Evolutionary conservation across 1,140 invertebrate genomes (phyloP).

Genomic region (Drosophila chauvacae): DNA sequence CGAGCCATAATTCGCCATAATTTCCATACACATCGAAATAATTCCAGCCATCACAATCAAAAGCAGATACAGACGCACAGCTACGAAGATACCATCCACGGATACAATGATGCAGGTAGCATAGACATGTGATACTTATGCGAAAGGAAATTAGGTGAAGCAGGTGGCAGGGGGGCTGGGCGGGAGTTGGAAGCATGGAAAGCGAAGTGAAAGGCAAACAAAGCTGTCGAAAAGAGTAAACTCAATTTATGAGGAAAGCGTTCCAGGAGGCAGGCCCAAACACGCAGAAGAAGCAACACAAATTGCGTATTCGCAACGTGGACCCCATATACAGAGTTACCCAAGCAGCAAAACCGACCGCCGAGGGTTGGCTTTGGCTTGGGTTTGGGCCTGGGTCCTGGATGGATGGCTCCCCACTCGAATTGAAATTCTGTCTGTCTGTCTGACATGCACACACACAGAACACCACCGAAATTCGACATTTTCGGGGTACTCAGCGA

Average conservation of each 20-base stretch:
- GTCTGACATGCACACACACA: conserved; percentile 21
- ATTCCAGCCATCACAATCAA: conserved; percentile 29
- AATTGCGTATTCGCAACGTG: conserved; percentile 72
- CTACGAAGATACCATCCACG: conserved; percentile 8
- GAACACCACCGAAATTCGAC: conserved; percentile 13
- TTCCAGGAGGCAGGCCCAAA: conserved; percentile 34
- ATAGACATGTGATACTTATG: conserved; percentile 36
- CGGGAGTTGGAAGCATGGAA: not conserved
- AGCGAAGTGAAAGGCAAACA: conserved; percentile 37
- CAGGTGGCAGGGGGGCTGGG: not conserved
- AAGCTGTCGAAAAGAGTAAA: conserved; percentile 72
- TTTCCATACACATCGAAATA: conserved; percentile 64
- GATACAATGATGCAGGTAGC: conserved; percentile 54
- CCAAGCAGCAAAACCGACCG: conserved; percentile 32
- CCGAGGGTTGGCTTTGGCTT: not conserved
- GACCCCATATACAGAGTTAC: conserved; percentile 45
- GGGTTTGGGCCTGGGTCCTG: not conserved
- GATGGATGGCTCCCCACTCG: conserved; percentile 23
- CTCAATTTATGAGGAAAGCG: conserved; percentile 76
- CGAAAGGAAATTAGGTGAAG: conserved; percentile 34
- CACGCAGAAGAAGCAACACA: conserved; percentile 20
- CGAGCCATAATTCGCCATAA: conserved; percentile 63
- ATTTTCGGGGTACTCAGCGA: conserved; percentile 19
- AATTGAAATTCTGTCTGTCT: conserved; percentile 31
- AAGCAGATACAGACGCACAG: conserved; percentile 10